Base-by-base conservation (phyloP, 2,888 invertebrate species). In the Mesorhabditis sp. region DNA sequence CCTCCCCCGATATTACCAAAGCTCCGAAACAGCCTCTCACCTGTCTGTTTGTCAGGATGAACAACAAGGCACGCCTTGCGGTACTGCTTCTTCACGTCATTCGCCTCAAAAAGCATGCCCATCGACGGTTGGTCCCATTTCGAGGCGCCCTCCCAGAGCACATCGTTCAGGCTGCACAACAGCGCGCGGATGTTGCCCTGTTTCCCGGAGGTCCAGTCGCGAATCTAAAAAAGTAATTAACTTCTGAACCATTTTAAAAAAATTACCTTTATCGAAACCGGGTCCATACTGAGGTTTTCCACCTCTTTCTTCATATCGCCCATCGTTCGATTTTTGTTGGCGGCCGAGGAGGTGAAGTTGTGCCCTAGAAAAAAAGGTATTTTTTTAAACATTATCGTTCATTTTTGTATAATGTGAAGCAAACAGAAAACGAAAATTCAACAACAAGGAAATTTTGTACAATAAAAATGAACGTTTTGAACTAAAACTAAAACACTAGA, bases 1-100 rank as follows among this genome's bases (percentile, higher is more conserved):
- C 28, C 28, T 28, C 28, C 28, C 28, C 28, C 28, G 28, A 28
- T 28, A 28, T 28, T 28, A 28, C 28, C 28, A 28, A 28, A 28
- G 28, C 28, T 50, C 58, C 58, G 62, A 4, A 50, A n/a, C 7
- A 13, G n/a, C 7, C 7, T 50, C 58, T 50, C 58, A 50, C 78
- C 80, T 7, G 73, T 74, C 66, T 82, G 78, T 91, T 98, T 99
- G 87, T 99, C 98, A 0, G 98, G 98, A 89, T 99, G 98, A 62
- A 97, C 95, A 67, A 94, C 93, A 62, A 98, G 90, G 79, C 97
- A 96, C 5, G 98, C 98, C 87, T 91, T 93, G 68, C 95, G 90
- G 86, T 97, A 98, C 80, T 92, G 91, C 85, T 95, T 94, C 87
- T 97, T 98, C 62, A 98, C 97, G 87, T 97, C 95, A 0, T 91